Evolutionary conservation across 2,113 vertebrate genomes (phyloP).

Genomic region (Ibidorhyncha struthersii): DNA sequence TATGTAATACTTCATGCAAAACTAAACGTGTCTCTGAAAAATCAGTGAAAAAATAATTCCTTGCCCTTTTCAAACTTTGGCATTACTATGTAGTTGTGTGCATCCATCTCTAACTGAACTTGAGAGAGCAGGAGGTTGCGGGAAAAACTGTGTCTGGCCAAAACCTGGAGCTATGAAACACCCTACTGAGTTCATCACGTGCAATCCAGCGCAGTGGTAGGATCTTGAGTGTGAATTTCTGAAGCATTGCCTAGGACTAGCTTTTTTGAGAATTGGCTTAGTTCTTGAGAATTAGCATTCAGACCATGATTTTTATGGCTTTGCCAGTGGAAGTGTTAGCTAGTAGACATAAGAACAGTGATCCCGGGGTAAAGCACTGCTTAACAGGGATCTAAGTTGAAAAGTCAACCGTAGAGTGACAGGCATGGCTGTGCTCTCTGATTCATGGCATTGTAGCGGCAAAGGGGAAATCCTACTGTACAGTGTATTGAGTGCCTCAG

Average conservation of each 20-base stretch:
- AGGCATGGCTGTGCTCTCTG: background rate
- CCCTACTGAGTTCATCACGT: fast-evolving
- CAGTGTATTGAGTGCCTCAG: fast-evolving
- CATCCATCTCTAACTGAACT: background rate
- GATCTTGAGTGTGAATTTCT: background rate
- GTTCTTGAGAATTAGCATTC: background rate
- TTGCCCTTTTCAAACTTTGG: background rate
- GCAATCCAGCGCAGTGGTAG: background rate
- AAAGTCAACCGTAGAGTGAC: background rate
- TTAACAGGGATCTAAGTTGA: background rate
- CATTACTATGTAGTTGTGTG: background rate
- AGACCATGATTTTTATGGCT: background rate
- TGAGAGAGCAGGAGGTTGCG: background rate
- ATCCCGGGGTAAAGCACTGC: background rate
- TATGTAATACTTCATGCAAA: background rate
- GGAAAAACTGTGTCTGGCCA: background rate
- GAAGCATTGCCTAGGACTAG: background rate
- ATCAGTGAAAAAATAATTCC: background rate
- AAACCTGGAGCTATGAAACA: background rate
- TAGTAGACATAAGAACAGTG: background rate
- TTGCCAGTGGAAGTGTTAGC: background rate
- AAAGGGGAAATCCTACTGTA: background rate
- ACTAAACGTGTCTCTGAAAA: background rate
- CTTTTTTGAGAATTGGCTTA: background rate
- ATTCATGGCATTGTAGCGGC: background rate